Evolutionary conservation across 2,888 invertebrate genomes (phyloP).

Genomic region (Plusia festucae): DNA sequence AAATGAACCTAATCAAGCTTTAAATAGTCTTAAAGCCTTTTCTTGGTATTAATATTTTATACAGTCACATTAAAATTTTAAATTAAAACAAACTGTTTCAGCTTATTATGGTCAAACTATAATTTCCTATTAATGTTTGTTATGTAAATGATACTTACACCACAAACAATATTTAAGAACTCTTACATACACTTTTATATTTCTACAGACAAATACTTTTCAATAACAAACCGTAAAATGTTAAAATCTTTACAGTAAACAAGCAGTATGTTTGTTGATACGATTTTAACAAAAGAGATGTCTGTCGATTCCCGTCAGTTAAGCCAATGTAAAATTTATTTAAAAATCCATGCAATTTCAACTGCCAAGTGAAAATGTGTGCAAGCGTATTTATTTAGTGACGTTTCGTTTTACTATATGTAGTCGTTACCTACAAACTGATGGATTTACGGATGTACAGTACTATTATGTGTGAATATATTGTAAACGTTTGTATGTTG

Average conservation of each 20-base stretch:
- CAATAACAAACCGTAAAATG: conserved; percentile 21
- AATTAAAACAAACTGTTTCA: too few relatives aligned
- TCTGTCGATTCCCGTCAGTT: conserved; percentile 35
- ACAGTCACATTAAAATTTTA: too few relatives aligned
- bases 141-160: background rate
- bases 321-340: conserved; percentile 44
- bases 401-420: conserved; percentile 23
- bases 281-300: conserved; percentile 36
- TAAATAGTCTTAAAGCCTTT: too few relatives aligned
- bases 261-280: conserved; percentile 18
- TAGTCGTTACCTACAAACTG: conserved; percentile 10
- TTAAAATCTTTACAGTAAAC: conserved; percentile 31
- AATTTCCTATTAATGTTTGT: too few relatives aligned
- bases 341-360: conserved; percentile 42
- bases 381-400: conserved; percentile 35
- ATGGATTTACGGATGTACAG: conserved; percentile 20
- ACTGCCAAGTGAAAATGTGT: conserved; percentile 32
- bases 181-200: background rate
- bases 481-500: conserved; percentile 14
- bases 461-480: conserved; percentile 13
- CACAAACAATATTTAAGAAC: background rate
- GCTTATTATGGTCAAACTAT: too few relatives aligned
- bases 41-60: too few relatives aligned
- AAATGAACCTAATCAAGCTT: too few relatives aligned
- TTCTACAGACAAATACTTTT: conserved; percentile 17